These are phyloP conservation scores for Sinhomidia bicolor DNA, from an alignment of 2,888 invertebrate genomes.

Conservation along the genomic window DNA sequence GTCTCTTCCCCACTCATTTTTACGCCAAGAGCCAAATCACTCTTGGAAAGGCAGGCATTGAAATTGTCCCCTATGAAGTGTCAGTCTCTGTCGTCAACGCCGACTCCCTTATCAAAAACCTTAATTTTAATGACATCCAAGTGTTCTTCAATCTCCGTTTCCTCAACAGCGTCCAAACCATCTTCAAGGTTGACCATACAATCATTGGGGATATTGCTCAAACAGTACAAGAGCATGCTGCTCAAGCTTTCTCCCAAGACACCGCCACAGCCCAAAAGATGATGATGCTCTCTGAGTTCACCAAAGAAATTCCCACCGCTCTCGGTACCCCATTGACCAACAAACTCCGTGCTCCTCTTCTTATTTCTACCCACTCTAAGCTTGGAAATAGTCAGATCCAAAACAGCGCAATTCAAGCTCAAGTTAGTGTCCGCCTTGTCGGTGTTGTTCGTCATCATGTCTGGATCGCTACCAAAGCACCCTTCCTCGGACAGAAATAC, in stretches of 20 bases:
- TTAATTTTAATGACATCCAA: neutral
- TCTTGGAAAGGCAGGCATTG: slow-evolving; percentile 22
- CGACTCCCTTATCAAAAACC: neutral
- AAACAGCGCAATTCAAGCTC: slow-evolving; percentile 39
- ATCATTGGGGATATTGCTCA: neutral
- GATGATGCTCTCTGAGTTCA: slow-evolving; percentile 54
- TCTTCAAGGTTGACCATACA: slow-evolving; percentile 41
- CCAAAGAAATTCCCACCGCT: slow-evolving; percentile 55
- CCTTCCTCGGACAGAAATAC: slow-evolving; percentile 57
- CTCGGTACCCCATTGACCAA: slow-evolving; percentile 59
- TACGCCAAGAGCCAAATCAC: slow-evolving; percentile 54
- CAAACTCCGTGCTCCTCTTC: slow-evolving; percentile 60
- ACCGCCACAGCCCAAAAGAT: slow-evolving; percentile 49
- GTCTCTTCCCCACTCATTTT: slow-evolving; percentile 29
- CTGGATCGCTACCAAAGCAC: slow-evolving; percentile 49
- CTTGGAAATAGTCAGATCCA: slow-evolving; percentile 35
- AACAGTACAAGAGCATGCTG: neutral
- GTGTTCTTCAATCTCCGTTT: slow-evolving; percentile 55
- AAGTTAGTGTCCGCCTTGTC: slow-evolving; percentile 28
- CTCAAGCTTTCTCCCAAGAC: slow-evolving; percentile 21
- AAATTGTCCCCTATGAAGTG: slow-evolving; percentile 40
- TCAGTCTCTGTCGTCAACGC: slow-evolving; percentile 18
- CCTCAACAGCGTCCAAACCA: slow-evolving; percentile 37
- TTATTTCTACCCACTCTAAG: slow-evolving; percentile 51
- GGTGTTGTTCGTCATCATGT: slow-evolving; percentile 37